These are phyloP conservation scores for Nibea coibor DNA, from an alignment of 2,113 vertebrate genomes.

Conservation along the genomic window DNA sequence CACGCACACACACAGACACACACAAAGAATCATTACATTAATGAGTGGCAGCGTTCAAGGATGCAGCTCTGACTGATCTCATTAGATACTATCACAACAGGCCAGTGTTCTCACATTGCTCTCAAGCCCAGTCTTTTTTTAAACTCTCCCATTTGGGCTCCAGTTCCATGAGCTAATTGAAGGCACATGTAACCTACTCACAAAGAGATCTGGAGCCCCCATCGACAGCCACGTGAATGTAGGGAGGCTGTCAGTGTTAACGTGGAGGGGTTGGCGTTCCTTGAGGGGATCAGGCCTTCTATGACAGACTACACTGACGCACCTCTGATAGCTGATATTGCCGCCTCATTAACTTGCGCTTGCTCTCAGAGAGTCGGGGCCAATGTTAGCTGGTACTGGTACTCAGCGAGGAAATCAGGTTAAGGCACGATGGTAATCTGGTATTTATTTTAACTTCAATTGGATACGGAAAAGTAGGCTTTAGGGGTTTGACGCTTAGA, in stretches of 20 bases:
- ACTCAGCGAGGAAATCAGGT: constrained; percentile 31
- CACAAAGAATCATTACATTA: constrained; percentile 40
- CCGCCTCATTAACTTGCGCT: constrained; percentile 39
- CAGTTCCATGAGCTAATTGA: constrained; percentile 73
- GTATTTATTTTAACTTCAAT: constrained; percentile 40
- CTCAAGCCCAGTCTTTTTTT: constrained; percentile 32
- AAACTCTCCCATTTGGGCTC: constrained; percentile 57
- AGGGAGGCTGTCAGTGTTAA: constrained; percentile 33
- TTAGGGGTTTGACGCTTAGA: neutral
- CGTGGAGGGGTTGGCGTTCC: constrained; percentile 13
- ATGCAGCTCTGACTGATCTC: constrained; percentile 70
- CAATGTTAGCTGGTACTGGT: constrained; percentile 8
- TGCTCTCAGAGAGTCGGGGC: constrained; percentile 36
- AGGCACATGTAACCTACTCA: constrained; percentile 73
- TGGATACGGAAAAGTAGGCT: constrained; percentile 4
- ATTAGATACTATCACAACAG: constrained; percentile 77
- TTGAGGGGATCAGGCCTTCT: constrained; percentile 28
- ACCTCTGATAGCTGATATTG: constrained; percentile 24
- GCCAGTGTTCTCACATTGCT: constrained; percentile 64
- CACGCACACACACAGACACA: constrained; percentile 4
- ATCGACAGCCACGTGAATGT: constrained; percentile 47
- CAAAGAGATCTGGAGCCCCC: constrained; percentile 17
- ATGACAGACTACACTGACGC: constrained; percentile 19
- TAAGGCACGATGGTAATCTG: constrained; percentile 18
- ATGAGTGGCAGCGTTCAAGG: constrained; percentile 61